These are phyloP conservation scores for Caenorhabditis wallacei DNA, from an alignment of 2,888 invertebrate species.

Conservation along the genomic window DNA sequence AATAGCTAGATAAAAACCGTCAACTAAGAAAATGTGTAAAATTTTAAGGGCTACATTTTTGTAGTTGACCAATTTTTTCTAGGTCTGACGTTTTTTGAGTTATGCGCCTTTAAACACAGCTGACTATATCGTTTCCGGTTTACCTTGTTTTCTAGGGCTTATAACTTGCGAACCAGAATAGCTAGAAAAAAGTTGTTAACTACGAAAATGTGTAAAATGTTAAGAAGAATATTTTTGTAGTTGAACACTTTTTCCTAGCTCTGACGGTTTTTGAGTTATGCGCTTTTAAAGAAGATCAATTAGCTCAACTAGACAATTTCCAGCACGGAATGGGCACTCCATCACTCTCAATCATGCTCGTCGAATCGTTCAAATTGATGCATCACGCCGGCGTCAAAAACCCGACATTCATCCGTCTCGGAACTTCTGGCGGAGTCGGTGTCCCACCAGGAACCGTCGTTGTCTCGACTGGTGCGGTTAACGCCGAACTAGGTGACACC, in stretches of 20 bases:
- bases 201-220: too few species aligned
- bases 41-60: too few species aligned
- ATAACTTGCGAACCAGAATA: too few species aligned
- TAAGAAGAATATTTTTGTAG: too few species aligned
- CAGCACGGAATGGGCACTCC: constrained; percentile 99
- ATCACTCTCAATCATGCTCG: constrained; percentile 94
- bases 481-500: constrained; percentile 89
- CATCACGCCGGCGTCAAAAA: constrained; percentile 90
- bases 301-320: constrained; percentile 26
- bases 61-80: too few species aligned
- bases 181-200: too few species aligned
- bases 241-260: too few species aligned
- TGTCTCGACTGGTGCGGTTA: constrained; percentile 93
- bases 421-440: constrained; percentile 87
- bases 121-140: too few species aligned
- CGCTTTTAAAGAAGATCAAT: neutral
- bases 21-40: too few species aligned
- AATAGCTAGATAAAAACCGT: too few species aligned
- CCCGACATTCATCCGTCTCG: constrained; percentile 92
- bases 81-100: constrained; percentile 63
- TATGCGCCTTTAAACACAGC: neutral
- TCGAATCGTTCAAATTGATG: constrained; percentile 97
- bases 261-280: too few species aligned
- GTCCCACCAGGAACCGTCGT: constrained; percentile 90
- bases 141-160: too few species aligned